These are phyloP conservation scores for Motacilla alba DNA, from an alignment of 2,113 vertebrate species.

Conservation along the genomic window DNA sequence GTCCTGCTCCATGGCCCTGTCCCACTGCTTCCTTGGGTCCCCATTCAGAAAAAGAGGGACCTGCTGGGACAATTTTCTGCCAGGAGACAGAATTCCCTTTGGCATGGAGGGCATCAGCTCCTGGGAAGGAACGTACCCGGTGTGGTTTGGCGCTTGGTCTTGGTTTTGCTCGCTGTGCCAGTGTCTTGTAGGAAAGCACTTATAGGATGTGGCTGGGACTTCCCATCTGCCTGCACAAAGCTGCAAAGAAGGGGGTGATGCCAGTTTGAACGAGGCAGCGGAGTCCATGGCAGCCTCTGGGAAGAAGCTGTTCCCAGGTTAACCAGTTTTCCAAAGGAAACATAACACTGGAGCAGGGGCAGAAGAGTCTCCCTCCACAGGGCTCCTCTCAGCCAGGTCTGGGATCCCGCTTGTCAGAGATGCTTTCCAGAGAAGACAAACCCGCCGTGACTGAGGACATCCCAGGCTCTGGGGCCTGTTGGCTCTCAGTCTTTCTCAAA, in stretches of 20 bases:
- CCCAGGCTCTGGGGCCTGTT: not conserved
- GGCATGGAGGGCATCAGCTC: rapidly evolving
- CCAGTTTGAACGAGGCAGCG: not conserved
- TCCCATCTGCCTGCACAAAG: not conserved
- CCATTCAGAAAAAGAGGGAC: not conserved
- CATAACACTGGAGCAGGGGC: not conserved
- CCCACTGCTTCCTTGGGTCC: not conserved
- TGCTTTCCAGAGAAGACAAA: not conserved
- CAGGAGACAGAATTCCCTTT: not conserved
- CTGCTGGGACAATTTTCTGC: not conserved
- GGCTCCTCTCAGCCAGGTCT: not conserved
- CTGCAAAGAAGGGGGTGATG: not conserved
- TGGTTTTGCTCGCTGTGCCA: not conserved
- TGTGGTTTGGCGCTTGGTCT: rapidly evolving
- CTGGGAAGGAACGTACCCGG: not conserved
- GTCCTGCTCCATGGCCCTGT: not conserved
- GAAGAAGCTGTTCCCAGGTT: not conserved
- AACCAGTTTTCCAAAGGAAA: not conserved
- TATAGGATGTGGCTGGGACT: not conserved
- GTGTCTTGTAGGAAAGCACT: not conserved
- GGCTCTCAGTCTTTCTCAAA: not conserved
- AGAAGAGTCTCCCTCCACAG: not conserved
- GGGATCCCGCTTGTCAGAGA: not conserved
- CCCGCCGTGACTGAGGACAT: not conserved
- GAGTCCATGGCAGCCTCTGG: not conserved